Percentiles rank a stretch among this genome's conserved stretches.
Conservation (phyloP, 1,140 invertebrate genomes). For the Colletes gigas region DNA sequence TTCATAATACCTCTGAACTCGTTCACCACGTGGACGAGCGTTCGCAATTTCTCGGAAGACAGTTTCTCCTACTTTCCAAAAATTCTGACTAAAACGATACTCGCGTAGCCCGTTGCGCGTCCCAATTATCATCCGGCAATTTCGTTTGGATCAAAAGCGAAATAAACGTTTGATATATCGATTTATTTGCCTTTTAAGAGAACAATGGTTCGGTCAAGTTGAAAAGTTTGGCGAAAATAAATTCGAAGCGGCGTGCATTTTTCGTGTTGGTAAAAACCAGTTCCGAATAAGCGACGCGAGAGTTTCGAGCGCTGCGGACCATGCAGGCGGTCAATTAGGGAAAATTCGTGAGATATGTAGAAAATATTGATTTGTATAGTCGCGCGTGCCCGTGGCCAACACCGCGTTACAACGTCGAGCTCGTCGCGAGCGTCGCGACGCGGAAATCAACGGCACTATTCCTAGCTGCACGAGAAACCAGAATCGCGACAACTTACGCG, state of each 20-base stretch:
- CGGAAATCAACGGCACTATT: constrained; percentile 64
- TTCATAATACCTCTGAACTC: constrained; percentile 73
- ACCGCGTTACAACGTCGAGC: constrained; percentile 56
- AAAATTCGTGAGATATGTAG: constrained; percentile 72
- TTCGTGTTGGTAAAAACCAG: not conserved
- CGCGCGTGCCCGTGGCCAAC: constrained; percentile 67
- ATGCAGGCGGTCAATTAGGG: constrained; percentile 62
- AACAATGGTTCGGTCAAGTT: no score
- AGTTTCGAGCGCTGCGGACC: constrained; percentile 26
- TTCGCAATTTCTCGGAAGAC: constrained; percentile 65
- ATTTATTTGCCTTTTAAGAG: not conserved
- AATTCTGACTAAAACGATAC: constrained; percentile 44
- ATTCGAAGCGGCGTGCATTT: not conserved
- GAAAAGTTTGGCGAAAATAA: no score
- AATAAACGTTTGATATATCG: no score
- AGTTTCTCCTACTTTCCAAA: constrained; percentile 47
- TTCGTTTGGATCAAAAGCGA: not conserved
- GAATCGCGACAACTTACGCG: not conserved
- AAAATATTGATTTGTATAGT: constrained; percentile 76
- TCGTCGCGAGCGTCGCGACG: constrained; percentile 64
- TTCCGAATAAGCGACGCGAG: constrained; percentile 14
- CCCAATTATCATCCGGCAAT: not conserved
- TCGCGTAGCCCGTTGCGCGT: constrained; percentile 23
- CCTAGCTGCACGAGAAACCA: constrained; percentile 41
- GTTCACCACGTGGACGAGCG: constrained; percentile 62